Evolutionary conservation across 2,888 invertebrate genomes (phyloP), one percentile per base, ranked within the genome.

Genomic region (Cataglyphis albicans): DNA sequence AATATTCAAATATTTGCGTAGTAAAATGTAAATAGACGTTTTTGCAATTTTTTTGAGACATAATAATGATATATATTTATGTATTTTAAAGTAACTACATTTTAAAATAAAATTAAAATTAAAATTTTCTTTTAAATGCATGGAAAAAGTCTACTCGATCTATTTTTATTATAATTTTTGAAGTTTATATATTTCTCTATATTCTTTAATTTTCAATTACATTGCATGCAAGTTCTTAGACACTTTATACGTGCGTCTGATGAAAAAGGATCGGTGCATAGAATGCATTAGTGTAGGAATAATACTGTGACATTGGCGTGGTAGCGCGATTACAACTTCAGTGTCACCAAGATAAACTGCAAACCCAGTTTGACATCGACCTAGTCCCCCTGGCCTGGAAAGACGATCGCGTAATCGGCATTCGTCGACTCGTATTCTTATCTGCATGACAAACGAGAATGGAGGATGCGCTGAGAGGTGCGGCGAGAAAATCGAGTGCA

Each of bases 311-410:
- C 90, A 90, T 88, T 90, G 90, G 73, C 38, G 70, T 64, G 70
- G n/a, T 72, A 35, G 18, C 15, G 81, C 81, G 90, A 89, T 90
- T 90, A 88, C 72, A 68, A 81, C 85, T 90, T 90, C 90, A 92
- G 87, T 91, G 92, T 89, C 90, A 91, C 82, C 65, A 87, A 83
- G 90, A 90, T 91, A 91, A 92, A 88, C 88, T 75, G 81, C 81
- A 90, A 90, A 88, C 88, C 90, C 81, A 89, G 87, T 89, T 90
- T 80, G 84, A 84, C 84, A 88, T 61, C 91, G 93, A 93, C 92
- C 93, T 92, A 93, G 93, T 92, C 91, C 89, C 80, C 87, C 81
- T 92, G 91, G 86, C 91, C 91, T 93, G 88, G 85, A 92, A 92
- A 92, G 84, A 41, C 78, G 84, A 85, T 85, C 82, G 84, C 44